phyloP scores from a whole-genome alignment of 2,113 vertebrate species.

The Hippoglossus stenolepis region DNA sequence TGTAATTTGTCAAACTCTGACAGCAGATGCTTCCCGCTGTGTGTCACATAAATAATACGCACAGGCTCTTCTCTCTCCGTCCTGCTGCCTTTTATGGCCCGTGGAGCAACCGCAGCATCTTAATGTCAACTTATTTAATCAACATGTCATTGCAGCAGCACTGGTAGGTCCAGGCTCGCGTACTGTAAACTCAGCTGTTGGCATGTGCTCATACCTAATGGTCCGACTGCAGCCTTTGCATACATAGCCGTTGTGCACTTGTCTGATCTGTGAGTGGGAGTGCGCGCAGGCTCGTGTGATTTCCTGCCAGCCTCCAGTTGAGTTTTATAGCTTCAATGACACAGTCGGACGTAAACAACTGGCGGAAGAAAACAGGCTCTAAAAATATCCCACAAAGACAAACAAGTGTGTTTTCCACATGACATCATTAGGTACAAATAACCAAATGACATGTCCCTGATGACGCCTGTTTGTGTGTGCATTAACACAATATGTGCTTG shows the following conservation, averaged over 20 bases:
- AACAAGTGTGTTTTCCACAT: constrained; percentile 14
- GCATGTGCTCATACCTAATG: constrained; percentile 17
- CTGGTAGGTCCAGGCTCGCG: constrained; percentile 23
- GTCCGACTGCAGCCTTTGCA: constrained; percentile 20
- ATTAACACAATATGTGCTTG: neutral
- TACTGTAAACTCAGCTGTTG: constrained; percentile 65
- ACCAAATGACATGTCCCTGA: neutral
- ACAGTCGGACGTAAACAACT: constrained; percentile 37
- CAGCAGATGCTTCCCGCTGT: constrained; percentile 21
- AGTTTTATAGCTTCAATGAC: constrained; percentile 51
- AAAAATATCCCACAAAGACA: constrained; percentile 36
- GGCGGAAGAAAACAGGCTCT: constrained; percentile 10
- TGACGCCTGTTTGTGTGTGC: constrained; percentile 10
- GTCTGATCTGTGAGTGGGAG: constrained; percentile 9
- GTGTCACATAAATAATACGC: constrained; percentile 47
- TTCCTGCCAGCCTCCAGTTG: constrained; percentile 31
- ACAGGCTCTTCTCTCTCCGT: constrained; percentile 12
- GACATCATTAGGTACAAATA: neutral
- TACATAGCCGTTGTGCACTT: constrained; percentile 5
- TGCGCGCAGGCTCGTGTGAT: neutral
- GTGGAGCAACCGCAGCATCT: constrained; percentile 45
- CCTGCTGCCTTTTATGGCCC: constrained; percentile 69
- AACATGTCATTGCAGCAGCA: constrained; percentile 66
- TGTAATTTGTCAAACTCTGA: constrained; percentile 25
- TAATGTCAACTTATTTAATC: constrained; percentile 72